phyloP scores from a whole-genome alignment of 2,797 vertebrate genomes.

The Periparus ater region DNA sequence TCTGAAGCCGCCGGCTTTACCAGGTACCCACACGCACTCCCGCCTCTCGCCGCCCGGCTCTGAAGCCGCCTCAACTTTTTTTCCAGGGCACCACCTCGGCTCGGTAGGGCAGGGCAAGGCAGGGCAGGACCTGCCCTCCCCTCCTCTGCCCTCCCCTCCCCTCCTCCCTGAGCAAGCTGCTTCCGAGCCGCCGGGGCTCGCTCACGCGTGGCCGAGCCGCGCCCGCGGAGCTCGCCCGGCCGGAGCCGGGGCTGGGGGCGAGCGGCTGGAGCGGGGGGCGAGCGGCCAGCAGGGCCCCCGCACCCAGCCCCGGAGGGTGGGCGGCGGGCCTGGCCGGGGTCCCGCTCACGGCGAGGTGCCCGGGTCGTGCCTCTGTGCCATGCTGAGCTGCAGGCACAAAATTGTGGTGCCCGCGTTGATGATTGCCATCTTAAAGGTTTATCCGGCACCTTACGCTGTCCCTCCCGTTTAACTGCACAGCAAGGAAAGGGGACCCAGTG shows the following conservation, averaged over 20 bases:
- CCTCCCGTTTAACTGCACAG: not conserved
- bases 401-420: accelerated
- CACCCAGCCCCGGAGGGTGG: too few species aligned
- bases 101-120: too few species aligned
- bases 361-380: accelerated
- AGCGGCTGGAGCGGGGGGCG: too few species aligned
- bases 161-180: too few species aligned
- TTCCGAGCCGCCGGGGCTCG: not conserved
- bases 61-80: not conserved
- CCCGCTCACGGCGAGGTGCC: accelerated
- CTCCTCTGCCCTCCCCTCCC: not conserved
- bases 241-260: not conserved
- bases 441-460: accelerated
- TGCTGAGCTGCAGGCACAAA: not conserved
- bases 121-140: not conserved
- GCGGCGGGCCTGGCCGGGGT: accelerated
- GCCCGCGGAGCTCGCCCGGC: not conserved
- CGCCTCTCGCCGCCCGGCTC: not conserved
- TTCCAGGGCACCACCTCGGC: not conserved
- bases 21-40: not conserved
- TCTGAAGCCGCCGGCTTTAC: conserved; percentile 26
- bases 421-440: not conserved
- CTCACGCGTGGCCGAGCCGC: not conserved
- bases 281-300: too few species aligned
- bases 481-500: not conserved